phyloP scores from a whole-genome alignment of 2,797 vertebrate genomes.

The Falco cherrug region DNA sequence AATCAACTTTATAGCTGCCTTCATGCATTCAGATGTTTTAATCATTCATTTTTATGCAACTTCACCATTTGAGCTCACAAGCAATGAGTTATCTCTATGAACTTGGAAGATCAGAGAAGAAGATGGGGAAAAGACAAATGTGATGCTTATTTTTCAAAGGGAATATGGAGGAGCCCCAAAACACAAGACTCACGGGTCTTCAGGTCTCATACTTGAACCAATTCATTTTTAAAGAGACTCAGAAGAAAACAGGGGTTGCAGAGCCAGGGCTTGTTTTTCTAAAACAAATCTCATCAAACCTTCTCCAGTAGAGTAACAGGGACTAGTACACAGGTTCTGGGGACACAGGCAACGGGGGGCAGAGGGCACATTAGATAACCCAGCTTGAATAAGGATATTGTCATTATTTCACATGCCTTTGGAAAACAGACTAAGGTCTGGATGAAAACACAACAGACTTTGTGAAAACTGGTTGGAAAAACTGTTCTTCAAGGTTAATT shows the following conservation, averaged over 20 bases:
- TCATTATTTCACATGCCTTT: neutral
- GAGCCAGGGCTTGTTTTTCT: neutral
- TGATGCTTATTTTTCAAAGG: neutral
- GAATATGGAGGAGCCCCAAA: neutral
- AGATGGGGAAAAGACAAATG: neutral
- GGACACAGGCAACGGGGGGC: neutral
- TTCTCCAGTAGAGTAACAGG: neutral
- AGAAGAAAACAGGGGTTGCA: neutral
- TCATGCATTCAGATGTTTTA: neutral
- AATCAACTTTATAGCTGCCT: neutral
- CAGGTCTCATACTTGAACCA: neutral
- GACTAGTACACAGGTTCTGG: neutral
- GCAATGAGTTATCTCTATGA: neutral
- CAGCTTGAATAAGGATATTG: neutral
- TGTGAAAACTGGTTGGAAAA: neutral
- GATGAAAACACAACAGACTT: neutral
- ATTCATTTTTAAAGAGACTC: neutral
- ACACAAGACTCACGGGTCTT: neutral
- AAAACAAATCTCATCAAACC: neutral
- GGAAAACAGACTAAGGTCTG: neutral
- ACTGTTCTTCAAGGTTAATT: neutral
- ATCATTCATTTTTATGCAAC: neutral
- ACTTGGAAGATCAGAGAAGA: neutral
- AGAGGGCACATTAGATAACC: neutral
- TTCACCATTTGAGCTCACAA: neutral